Evolutionary conservation across 2,113 vertebrate species (phyloP), one percentile per base, ranked within the genome.

Genomic region (Phoxinus phoxinus): DNA sequence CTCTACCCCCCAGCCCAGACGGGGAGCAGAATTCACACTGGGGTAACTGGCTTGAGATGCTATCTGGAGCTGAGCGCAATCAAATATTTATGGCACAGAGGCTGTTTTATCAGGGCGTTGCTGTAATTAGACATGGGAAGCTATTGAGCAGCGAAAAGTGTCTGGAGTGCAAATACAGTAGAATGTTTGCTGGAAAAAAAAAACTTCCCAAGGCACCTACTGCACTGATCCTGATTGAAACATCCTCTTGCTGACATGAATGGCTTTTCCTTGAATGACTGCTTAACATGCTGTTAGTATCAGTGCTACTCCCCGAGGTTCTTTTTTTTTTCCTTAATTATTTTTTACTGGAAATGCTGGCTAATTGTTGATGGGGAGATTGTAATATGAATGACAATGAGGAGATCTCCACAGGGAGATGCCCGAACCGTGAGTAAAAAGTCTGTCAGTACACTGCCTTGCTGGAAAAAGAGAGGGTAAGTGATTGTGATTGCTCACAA

Each of bases 401-500:
- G 78, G 13, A 59, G 76, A 37, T 76, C 59, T 85, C 72, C 48
- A 85, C 59, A 67, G 61, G 48, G 72, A 61, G 51, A 83, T 9
- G 13, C 63, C 32, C 6, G n/a, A 78, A 32, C 78, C 21, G 3
- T 41, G 56, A 30, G 19, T 56, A 35, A 41, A 41, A 77, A 73
- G 56, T 51, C 69, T 81, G 44, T 61, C 84, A 78, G 46, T 63
- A 59, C 63, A 56, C 41, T 78, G 61, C 61, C 59, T 67, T 63
- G 30, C 53, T 21, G 73, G 77, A 30, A 84, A 86, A 74, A 83
- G 48, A 59, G 10, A 46, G 76, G 51, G 69, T 75, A 71, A 84
- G 67, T 86, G 81, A 88, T 84, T 86, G 78, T 35, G n/a, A 83
- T 77, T 86, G 85, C 85, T 84, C 63, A 41, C 44, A n/a, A 61